These are phyloP conservation scores for Griposia aprilina DNA, from an alignment of 2,888 invertebrate genomes.

Conservation along the genomic window DNA sequence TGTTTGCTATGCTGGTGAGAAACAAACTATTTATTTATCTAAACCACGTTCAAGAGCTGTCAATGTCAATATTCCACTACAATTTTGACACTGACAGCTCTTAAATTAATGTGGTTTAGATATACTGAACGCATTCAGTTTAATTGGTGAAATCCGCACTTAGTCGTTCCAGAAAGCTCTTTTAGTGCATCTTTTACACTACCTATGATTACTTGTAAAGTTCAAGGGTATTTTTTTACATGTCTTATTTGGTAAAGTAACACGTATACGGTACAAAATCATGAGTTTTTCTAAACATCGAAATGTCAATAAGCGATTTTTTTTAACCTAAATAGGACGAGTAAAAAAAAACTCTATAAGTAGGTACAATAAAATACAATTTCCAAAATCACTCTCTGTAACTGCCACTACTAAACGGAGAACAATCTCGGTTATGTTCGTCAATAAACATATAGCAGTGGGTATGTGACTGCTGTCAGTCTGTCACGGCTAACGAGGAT, in stretches of 20 bases:
- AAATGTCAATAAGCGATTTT: neutral
- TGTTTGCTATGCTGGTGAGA: too few species aligned
- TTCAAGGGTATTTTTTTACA: neutral
- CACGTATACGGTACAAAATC: neutral
- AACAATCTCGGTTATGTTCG: slow-evolving; percentile 32
- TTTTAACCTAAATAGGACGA: neutral
- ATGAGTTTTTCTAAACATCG: neutral
- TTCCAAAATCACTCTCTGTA: slow-evolving; percentile 7
- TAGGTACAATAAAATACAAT: neutral
- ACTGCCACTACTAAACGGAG: slow-evolving; percentile 2
- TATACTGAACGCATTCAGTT: too few species aligned
- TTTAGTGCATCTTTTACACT: neutral
- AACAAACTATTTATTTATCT: too few species aligned
- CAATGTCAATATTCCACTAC: too few species aligned
- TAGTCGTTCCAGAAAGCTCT: too few species aligned
- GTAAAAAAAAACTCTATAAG: neutral
- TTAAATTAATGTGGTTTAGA: too few species aligned
- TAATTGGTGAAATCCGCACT: too few species aligned
- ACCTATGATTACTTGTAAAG: neutral
- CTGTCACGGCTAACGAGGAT: slow-evolving; percentile 81
- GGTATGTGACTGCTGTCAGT: slow-evolving; percentile 51
- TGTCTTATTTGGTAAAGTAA: neutral
- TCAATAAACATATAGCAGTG: slow-evolving; percentile 49
- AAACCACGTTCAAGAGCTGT: too few species aligned
- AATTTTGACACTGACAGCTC: too few species aligned